Percentiles rank a stretch among this genome's conserved stretches.
These are phyloP conservation scores for Bombus balteatus DNA, from an alignment of 1,140 invertebrate genomes.

Conservation along the genomic window DNA sequence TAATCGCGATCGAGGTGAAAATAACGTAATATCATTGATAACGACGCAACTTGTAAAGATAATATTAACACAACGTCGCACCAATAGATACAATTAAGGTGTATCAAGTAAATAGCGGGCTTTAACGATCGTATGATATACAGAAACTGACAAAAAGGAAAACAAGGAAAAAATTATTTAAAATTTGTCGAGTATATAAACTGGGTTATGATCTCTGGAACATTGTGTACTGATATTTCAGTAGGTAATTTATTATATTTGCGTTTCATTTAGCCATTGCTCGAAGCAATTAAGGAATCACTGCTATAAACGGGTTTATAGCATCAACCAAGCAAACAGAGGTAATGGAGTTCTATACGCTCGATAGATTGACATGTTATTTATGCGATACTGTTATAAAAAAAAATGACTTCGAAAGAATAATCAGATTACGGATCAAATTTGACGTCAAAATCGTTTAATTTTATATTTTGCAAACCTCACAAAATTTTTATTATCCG, in stretches of 20 bases:
- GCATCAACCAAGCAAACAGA: not conserved
- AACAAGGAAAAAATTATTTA: not conserved
- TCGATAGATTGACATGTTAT: not conserved
- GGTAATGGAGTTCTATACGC: not conserved
- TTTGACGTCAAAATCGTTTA: no score
- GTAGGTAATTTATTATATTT: not conserved
- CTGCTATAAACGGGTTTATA: no score
- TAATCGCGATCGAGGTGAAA: not conserved
- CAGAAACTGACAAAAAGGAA: not conserved
- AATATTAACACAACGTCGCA: no score
- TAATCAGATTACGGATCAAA: not conserved
- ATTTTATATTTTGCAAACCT: no score
- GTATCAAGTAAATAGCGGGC: no score
- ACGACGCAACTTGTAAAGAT: not conserved
- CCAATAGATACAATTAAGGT: not conserved
- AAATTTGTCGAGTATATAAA: not conserved
- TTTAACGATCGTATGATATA: not conserved
- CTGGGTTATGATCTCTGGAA: not conserved
- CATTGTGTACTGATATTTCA: not conserved
- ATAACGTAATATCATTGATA: constrained; percentile 24
- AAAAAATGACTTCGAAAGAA: not conserved
- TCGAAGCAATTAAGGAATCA: not conserved
- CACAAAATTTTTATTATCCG: no score
- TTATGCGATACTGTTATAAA: no score
- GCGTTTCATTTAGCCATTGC: not conserved